Evolutionary conservation across 23 tunicate species (phyloP), one percentile per base, ranked within the genome.

Genomic region (Botrylloides violaceus): DNA sequence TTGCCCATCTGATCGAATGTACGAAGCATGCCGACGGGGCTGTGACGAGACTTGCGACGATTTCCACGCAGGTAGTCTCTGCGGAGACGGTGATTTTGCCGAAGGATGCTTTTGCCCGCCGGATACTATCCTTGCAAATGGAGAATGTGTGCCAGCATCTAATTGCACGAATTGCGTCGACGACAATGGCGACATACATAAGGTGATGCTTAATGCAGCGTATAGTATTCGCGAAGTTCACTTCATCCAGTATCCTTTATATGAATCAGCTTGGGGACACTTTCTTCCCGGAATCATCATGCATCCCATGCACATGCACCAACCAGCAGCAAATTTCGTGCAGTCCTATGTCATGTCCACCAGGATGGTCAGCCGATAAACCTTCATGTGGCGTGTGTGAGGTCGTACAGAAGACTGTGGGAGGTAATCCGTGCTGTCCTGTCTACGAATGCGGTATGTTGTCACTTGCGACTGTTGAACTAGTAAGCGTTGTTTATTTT

Each of bases 81-180:
- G 97, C 61, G 74, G 38, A 49, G 66, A 62, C 2, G 97, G 78
- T 49, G 85, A 83, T 47, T 68, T 70, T 1, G 72, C 73, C 5
- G 97, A 90, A 74, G 97, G 97, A 12, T 90, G 97, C 66, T 90
- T 90, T 84, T 90, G 97, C 66, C 97, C 97, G 59, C 83, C 82
- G 1, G 85, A 57, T 43, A 79, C 90, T 29, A 84, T 83, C 15
- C 23, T 70, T 21, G 62, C 61, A 1, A 36, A 79, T 25, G 97
- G 97, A 29, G 81, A 83, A 12, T 90, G 97, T 48, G 77, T 65
- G 6, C 61, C 71, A 4, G 12, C 78, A 5, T 7, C 62, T 0
- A 70, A 29, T 31, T 90, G 97, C 82, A 90, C 97, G 29, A 37
- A 90, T 78, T 90, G 97, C 50, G 53, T 75, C 2, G 83, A 81